Evolutionary conservation across 2,888 invertebrate genomes (phyloP).

Genomic region (Epinotia demarniana): DNA sequence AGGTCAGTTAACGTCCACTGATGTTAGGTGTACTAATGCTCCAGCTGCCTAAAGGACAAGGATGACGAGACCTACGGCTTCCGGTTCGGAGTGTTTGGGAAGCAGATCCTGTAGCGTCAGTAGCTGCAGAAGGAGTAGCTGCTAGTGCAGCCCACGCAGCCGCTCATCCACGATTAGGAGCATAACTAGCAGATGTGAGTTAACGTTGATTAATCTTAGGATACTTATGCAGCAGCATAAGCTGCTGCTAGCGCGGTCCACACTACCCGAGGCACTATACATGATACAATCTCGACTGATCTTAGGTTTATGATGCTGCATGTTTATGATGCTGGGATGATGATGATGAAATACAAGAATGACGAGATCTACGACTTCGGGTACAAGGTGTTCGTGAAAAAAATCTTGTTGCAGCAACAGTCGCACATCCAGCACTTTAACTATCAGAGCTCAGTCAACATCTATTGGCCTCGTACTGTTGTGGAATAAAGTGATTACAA

Average conservation of each 20-base stretch:
- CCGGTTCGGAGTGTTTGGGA: slow-evolving; percentile 93
- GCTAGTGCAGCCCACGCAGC: slow-evolving; percentile 81
- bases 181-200: slow-evolving; percentile 88
- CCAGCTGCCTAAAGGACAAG: slow-evolving; percentile 67
- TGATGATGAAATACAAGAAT: too few relatives aligned
- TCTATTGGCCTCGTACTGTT: neutral
- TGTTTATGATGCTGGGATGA: too few relatives aligned
- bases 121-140: slow-evolving; percentile 87
- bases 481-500: too few relatives aligned
- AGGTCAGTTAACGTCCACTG: slow-evolving; percentile 85
- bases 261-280: too few relatives aligned
- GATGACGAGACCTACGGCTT: slow-evolving; percentile 95
- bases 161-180: slow-evolving; percentile 85
- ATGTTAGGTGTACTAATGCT: slow-evolving; percentile 75
- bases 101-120: slow-evolving; percentile 90
- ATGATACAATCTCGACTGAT: too few relatives aligned
- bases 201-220: too few relatives aligned
- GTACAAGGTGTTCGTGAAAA: too few relatives aligned
- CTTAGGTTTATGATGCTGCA: too few relatives aligned
- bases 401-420: too few relatives aligned
- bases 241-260: too few relatives aligned
- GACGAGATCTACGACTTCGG: too few relatives aligned
- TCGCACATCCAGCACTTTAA: too few relatives aligned
- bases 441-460: neutral
- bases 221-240: neutral